phyloP scores from a whole-genome alignment of 2,113 vertebrate species.

The Lepisosteus oculatus region DNA sequence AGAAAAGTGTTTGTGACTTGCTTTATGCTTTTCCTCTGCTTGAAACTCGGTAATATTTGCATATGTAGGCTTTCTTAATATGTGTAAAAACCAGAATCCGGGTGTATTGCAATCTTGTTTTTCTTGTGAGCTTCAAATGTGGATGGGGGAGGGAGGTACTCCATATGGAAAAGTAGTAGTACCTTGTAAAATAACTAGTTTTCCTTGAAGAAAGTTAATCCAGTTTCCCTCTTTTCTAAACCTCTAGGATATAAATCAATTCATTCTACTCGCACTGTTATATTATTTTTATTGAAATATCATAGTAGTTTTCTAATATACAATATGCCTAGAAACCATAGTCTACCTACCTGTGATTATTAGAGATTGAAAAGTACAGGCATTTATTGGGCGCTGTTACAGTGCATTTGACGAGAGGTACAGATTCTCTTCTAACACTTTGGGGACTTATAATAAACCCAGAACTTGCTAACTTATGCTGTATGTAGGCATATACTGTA shows the following conservation, averaged over 20 bases:
- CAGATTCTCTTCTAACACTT: too few species aligned
- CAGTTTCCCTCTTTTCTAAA: conserved; percentile 27
- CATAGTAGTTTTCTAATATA: conserved; percentile 30
- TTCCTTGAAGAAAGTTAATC: conserved; percentile 22
- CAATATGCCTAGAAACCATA: conserved; percentile 13
- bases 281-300: conserved; percentile 31
- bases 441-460: too few species aligned
- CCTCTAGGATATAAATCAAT: conserved; percentile 30
- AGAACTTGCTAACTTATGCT: too few species aligned
- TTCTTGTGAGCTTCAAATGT: background rate
- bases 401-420: too few species aligned
- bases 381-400: conserved; percentile 12
- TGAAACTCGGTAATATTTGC: too few species aligned
- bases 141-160: background rate
- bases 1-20: too few species aligned
- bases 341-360: conserved; percentile 13
- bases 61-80: background rate
- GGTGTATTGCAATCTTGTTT: background rate
- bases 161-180: background rate
- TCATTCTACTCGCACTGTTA: conserved; percentile 20
- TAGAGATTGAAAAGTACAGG: conserved; percentile 17
- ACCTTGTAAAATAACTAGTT: conserved; percentile 27
- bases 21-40: too few species aligned
- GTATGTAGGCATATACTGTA: too few species aligned
- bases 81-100: background rate